phyloP scores from a whole-genome alignment of 2,113 vertebrate species.

The Poecile atricapillus region DNA sequence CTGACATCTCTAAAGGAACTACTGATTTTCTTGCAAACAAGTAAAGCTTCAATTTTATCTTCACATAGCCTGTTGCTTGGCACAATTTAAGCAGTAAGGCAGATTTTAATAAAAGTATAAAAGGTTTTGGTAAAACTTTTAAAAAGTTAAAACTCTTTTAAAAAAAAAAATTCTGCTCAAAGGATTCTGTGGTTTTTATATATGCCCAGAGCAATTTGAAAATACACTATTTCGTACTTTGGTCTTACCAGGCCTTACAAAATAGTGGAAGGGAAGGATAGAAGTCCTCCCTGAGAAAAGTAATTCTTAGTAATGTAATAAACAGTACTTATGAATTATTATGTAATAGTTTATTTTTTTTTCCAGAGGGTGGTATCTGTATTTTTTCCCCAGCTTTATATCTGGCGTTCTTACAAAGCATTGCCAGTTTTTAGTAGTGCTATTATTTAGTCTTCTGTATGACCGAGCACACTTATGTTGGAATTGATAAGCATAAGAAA shows the following conservation, averaged over 20 bases:
- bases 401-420: background rate
- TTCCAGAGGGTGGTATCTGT: background rate
- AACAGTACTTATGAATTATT: background rate
- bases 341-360: too few species aligned
- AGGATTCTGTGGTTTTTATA: background rate
- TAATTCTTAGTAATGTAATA: background rate
- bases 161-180: background rate
- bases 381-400: background rate
- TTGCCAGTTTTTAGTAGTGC: background rate
- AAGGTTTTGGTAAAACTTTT: background rate
- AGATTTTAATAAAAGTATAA: background rate
- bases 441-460: background rate
- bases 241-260: background rate
- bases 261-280: background rate
- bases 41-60: background rate
- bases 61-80: background rate
- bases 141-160: background rate
- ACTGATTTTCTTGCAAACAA: background rate
- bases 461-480: background rate
- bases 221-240: background rate
- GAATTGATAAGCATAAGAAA: background rate
- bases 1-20: background rate
- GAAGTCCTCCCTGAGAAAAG: background rate
- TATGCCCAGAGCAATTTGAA: background rate
- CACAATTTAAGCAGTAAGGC: background rate